Base-by-base conservation (phyloP, 2,888 invertebrate genomes). In the Drosophila paucipuncta region DNA sequence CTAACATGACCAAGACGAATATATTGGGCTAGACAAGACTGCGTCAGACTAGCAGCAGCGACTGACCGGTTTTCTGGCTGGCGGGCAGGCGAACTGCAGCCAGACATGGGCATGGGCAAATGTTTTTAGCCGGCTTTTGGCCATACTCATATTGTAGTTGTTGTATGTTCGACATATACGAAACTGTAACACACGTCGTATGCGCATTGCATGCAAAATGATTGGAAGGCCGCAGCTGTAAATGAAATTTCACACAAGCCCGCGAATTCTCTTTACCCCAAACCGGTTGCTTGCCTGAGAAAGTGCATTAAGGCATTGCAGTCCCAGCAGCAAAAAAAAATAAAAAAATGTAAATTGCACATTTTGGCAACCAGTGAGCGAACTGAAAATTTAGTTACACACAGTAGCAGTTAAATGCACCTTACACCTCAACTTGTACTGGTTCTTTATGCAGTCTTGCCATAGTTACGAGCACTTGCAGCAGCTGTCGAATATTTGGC, bases 171-270 rank as follows among this genome's bases (percentile, higher is more conserved):
- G 73, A 61, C 60, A 68, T 52, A 50, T 67, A 60, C 53, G 66
- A 83, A 80, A 81, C 60, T 82, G 85, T 76, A 76, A 76, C 80
- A 85, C 80, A 60, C 76, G 76, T 83, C 85, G 90, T 90, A 85
- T 85, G 85, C 85, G 90, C 90, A 90, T 87, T 76, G 85, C 86
- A 86, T 89, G 86, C 84, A 73, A 82, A 76, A 62, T 57, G 58
- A 74, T 62, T 84, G 85, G 80, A 89, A 84, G 87, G 85, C 84
- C 86, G 80, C 31, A 67, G 80, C 53, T 37, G 47, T 69, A 79
- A 78, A 79, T 85, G 72, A 82, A 84, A 84, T 89, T 84, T 89
- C 86, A 68, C 85, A 69, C 71, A 82, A 66, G 76, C 76, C 61
- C 73, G 73, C 80, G 64, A 88, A 85, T 89, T 86, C 89, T 71